Evolutionary conservation across 2,113 vertebrate genomes (phyloP).

Genomic region (Hymenochirus boettgeri): DNA sequence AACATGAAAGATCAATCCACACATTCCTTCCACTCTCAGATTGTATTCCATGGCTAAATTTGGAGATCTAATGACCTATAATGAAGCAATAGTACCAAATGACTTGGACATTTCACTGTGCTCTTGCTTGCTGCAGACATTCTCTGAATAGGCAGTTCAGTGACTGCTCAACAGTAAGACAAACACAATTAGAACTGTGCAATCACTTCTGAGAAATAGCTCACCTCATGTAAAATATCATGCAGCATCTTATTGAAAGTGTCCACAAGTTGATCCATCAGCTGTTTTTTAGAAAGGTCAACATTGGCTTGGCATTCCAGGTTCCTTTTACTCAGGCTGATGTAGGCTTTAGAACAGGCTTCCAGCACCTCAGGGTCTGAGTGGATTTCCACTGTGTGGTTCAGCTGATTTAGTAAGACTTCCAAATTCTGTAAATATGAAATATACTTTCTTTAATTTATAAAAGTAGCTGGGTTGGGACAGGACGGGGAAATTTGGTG

Average conservation of each 20-base stretch:
- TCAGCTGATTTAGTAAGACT: constrained; percentile 65
- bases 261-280: constrained; percentile 67
- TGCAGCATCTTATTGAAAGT: constrained; percentile 59
- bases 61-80: not conserved
- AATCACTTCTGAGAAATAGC: constrained; percentile 18
- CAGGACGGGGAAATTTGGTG: too few relatives aligned
- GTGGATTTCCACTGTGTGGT: constrained; percentile 60
- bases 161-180: not conserved
- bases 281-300: constrained; percentile 55
- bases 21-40: not conserved
- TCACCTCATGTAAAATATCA: constrained; percentile 60
- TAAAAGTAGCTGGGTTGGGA: too few relatives aligned
- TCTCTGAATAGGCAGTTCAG: not conserved
- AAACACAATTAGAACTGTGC: not conserved
- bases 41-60: not conserved
- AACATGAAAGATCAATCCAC: not conserved
- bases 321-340: constrained; percentile 61
- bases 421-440: constrained; percentile 64
- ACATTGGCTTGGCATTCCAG: constrained; percentile 50
- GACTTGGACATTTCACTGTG: not conserved
- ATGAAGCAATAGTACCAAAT: not conserved
- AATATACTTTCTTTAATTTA: too few relatives aligned
- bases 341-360: constrained; percentile 68
- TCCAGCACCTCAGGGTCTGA: constrained; percentile 66
- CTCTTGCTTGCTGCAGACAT: not conserved